These are phyloP conservation scores for Chrysaora quinquecirrha DNA, from an alignment of 30 jellyfish, hydroid and myxozoan species.

Conservation along the genomic window DNA sequence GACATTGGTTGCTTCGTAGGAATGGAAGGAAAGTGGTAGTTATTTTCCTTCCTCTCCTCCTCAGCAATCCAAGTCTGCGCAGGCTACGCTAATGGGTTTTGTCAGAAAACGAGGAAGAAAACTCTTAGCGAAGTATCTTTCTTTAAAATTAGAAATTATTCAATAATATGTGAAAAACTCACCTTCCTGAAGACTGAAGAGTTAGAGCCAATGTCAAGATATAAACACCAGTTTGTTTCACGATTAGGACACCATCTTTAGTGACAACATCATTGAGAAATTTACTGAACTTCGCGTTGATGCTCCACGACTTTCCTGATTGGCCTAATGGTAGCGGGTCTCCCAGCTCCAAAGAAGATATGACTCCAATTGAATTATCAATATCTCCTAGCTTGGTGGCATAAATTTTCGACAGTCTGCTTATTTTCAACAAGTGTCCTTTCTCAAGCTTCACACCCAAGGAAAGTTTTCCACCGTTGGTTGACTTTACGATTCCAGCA, in stretches of 20 bases:
- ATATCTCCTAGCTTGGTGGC: constrained; percentile 14
- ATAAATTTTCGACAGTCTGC: constrained; percentile 9
- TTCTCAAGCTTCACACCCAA: neutral
- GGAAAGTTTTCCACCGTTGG: neutral
- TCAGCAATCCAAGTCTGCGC: too few relatives aligned
- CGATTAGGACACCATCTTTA: constrained; percentile 17
- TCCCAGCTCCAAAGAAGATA: neutral
- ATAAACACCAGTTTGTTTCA: constrained; percentile 45
- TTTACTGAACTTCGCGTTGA: neutral
- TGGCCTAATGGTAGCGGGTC: neutral
- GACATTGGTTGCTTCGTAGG: too few relatives aligned
- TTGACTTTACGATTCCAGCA: constrained; percentile 31
- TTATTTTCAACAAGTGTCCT: neutral
- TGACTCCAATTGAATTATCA: neutral
- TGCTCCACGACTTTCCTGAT: neutral
- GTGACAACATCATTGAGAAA: neutral
- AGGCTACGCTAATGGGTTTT: too few relatives aligned
- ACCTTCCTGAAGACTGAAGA: neutral
- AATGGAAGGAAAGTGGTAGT: too few relatives aligned
- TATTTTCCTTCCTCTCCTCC: too few relatives aligned
- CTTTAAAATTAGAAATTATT: too few relatives aligned
- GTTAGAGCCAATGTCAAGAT: constrained; percentile 6
- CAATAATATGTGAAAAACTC: neutral
- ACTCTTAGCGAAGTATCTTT: too few relatives aligned
- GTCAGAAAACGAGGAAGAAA: too few relatives aligned